Conservation (phyloP, 1,140 invertebrate species). For the Drosophila mayri region DNA sequence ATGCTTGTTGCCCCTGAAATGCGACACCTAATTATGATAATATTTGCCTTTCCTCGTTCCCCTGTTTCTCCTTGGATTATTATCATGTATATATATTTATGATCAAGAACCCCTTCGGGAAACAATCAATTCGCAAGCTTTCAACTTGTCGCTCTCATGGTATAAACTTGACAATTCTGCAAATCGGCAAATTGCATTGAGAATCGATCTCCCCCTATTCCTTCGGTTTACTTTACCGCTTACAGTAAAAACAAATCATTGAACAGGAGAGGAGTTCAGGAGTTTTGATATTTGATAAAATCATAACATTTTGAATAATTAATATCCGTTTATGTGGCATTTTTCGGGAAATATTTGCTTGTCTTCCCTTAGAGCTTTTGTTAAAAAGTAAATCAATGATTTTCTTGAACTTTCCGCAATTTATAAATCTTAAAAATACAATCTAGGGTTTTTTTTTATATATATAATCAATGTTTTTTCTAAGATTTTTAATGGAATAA, state of each 20-base stretch:
- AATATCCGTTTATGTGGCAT: too few relatives aligned
- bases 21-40: slow-evolving; percentile 11
- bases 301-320: too few relatives aligned
- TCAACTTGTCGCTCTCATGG: not conserved
- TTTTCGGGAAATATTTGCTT: too few relatives aligned
- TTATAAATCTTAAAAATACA: not conserved
- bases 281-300: too few relatives aligned
- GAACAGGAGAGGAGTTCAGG: too few relatives aligned
- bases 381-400: not conserved
- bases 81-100: not conserved
- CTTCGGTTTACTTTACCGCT: not conserved
- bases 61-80: not conserved
- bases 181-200: not conserved
- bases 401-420: not conserved
- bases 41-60: not conserved
- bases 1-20: not conserved
- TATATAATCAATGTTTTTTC: too few relatives aligned
- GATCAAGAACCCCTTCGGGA: not conserved
- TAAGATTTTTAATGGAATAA: not conserved
- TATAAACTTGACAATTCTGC: not conserved
- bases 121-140: not conserved
- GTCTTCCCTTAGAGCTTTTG: too few relatives aligned
- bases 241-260: not conserved
- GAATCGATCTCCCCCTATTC: not conserved
- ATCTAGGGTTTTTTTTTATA: not conserved